Evolutionary conservation across 2,888 invertebrate genomes (phyloP).

Genomic region (Malacosoma neustria): DNA sequence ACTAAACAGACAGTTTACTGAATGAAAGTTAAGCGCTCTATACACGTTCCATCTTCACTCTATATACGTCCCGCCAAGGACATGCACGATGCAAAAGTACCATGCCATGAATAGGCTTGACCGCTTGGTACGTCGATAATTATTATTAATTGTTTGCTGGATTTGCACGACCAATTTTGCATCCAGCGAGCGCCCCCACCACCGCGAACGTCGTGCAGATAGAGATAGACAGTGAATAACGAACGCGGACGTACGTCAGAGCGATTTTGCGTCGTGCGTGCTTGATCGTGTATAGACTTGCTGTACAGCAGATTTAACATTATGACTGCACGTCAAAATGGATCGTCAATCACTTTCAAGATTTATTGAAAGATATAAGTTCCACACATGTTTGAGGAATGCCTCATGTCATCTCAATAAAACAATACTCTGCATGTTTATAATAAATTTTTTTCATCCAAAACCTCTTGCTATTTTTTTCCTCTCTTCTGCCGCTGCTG

Average conservation of each 20-base stretch:
- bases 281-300: constrained; percentile 6
- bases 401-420: no score
- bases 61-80: constrained; percentile 2
- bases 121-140: constrained; percentile 5
- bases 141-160: constrained; percentile 6
- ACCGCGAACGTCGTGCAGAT: constrained; percentile 4
- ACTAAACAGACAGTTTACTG: no score
- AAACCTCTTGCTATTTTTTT: no score
- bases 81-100: constrained; percentile 4
- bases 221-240: constrained; percentile 4
- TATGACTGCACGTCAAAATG: constrained; percentile 3
- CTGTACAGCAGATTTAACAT: constrained; percentile 3
- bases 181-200: constrained; percentile 7
- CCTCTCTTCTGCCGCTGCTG: no score
- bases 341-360: constrained; percentile 2
- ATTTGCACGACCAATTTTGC: constrained; percentile 2
- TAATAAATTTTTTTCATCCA: no score
- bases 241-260: constrained; percentile 6
- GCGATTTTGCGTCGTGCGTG: constrained; percentile 3
- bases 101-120: constrained; percentile 3
- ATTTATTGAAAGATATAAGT: constrained; percentile 3
- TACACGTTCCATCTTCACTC: constrained; percentile 3
- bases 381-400: constrained; percentile 2
- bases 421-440: no score
- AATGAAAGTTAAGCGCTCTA: constrained; percentile 3